A percentile compares a stretch with the other conserved stretches of the same genome.
These are phyloP conservation scores for Malacoctenus gilli DNA, from an alignment of 2,797 vertebrate genomes.

Conservation along the genomic window DNA sequence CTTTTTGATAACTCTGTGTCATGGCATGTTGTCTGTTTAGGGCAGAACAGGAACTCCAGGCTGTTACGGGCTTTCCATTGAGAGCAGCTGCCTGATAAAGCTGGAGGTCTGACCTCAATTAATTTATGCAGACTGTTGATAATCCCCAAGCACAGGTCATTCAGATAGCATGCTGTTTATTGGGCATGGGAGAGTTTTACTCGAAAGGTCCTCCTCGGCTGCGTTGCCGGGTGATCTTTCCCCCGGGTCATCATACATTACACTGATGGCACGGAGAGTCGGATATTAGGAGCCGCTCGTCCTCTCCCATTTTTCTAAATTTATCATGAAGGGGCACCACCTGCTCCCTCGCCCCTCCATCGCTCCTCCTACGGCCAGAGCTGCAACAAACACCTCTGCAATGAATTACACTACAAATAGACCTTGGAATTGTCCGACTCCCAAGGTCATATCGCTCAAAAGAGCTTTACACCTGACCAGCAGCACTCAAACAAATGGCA, in stretches of 20 bases:
- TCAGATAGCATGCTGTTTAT: constrained; percentile 1
- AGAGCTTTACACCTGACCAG: constrained; percentile 24
- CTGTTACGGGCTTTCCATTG: background rate
- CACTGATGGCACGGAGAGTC: constrained; percentile 20
- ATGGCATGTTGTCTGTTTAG: background rate
- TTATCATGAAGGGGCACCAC: constrained; percentile 35
- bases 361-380: too few species aligned
- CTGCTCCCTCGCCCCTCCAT: constrained; percentile 51
- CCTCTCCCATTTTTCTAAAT: constrained; percentile 27
- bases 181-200: background rate
- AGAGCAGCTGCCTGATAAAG: background rate
- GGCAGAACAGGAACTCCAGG: background rate
- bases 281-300: constrained; percentile 14
- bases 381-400: constrained; percentile 24
- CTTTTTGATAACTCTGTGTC: background rate
- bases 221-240: constrained; percentile 6
- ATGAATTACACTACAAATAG: constrained; percentile 55
- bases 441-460: constrained; percentile 19
- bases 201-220: constrained; percentile 15
- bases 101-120: constrained; percentile 1
- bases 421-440: constrained; percentile 45
- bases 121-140: background rate
- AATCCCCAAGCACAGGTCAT: constrained; percentile 10
- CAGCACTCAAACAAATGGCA: constrained; percentile 48
- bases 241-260: constrained; percentile 29